A percentile compares a stretch with the other conserved stretches of the same genome.
Evolutionary conservation across 2,113 vertebrate species (phyloP).

Genomic region (Dolichotis patagonum): DNA sequence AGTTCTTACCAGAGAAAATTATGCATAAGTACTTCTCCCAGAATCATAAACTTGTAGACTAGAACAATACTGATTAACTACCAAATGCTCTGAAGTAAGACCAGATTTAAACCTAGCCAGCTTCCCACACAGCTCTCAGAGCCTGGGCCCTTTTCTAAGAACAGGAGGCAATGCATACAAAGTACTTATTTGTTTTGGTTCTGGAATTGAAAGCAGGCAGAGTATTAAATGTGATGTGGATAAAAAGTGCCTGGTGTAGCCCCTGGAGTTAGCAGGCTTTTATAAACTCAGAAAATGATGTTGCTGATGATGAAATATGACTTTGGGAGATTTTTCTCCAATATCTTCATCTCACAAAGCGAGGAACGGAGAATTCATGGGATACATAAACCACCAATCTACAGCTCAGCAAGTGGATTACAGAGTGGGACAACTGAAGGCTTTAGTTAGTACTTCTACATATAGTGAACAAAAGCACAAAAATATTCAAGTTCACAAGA

Average conservation of each 20-base stretch:
- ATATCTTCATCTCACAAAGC: background rate
- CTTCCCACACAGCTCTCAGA: background rate
- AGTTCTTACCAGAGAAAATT: background rate
- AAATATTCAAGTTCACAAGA: rapidly evolving
- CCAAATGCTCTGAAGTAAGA: background rate
- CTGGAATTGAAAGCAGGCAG: background rate
- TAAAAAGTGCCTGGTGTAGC: no score
- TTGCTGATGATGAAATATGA: background rate
- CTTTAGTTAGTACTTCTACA: background rate
- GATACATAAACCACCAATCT: background rate
- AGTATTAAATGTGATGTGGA: background rate
- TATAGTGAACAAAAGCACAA: background rate
- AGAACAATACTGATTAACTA: background rate
- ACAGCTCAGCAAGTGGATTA: background rate
- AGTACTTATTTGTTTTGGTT: background rate
- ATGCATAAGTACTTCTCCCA: background rate
- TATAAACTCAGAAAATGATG: background rate
- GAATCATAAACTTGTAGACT: background rate
- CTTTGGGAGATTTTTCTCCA: background rate
- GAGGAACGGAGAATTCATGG: background rate
- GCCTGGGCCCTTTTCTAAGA: background rate
- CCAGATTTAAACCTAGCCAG: background rate
- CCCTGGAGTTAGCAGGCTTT: background rate
- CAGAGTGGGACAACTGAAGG: background rate
- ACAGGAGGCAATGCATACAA: rapidly evolving